Percentiles rank a stretch among this genome's conserved stretches.
These are phyloP conservation scores for Paramisgurnus dabryanus DNA, from an alignment of 2,113 vertebrate genomes.

Conservation along the genomic window DNA sequence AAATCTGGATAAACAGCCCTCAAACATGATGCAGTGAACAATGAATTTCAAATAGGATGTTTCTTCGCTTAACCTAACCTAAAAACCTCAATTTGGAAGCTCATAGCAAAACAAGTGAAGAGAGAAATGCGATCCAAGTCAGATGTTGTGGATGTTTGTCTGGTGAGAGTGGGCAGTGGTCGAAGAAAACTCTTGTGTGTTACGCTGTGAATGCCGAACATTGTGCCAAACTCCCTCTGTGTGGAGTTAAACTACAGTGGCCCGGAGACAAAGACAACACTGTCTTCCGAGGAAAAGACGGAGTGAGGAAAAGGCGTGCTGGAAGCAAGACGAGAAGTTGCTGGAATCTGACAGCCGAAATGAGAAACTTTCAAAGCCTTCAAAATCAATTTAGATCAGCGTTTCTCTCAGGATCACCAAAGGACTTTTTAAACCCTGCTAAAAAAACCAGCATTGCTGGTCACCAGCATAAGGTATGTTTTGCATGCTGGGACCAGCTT, in stretches of 20 bases:
- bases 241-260: conserved; percentile 59
- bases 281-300: conserved; percentile 52
- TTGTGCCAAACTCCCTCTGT: conserved; percentile 55
- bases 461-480: too few species aligned
- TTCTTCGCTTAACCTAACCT: too few species aligned
- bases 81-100: not conserved
- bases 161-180: conserved; percentile 4
- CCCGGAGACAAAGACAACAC: conserved; percentile 62
- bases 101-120: not conserved
- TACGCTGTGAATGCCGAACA: conserved; percentile 50
- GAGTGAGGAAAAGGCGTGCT: conserved; percentile 30
- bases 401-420: conserved; percentile 1
- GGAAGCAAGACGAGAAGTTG: conserved; percentile 41
- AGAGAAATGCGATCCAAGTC: not conserved
- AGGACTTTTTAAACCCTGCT: conserved; percentile 6
- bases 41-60: too few species aligned
- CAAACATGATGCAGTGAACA: too few species aligned
- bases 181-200: not conserved
- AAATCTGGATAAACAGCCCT: too few species aligned
- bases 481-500: too few species aligned
- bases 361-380: conserved; percentile 30
- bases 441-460: too few species aligned
- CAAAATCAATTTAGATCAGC: conserved; percentile 18
- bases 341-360: conserved; percentile 47
- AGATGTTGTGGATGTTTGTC: conserved; percentile 19